Evolutionary conservation across 2,888 invertebrate genomes (phyloP), one percentile per base, ranked within the genome.

Genomic region (Brachyptera risi): DNA sequence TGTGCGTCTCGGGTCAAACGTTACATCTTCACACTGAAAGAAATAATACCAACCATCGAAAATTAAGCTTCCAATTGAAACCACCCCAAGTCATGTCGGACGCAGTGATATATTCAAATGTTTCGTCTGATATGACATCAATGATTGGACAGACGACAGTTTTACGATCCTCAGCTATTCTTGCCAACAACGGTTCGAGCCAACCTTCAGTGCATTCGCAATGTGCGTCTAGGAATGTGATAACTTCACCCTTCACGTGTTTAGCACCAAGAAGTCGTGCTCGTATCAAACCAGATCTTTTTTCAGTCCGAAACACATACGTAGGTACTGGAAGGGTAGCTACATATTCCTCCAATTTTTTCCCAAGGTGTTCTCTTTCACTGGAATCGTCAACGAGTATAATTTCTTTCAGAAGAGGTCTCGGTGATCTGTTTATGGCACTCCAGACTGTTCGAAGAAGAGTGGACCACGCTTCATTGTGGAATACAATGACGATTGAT

Each of bases 1-100:
- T n/a, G n/a, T n/a, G n/a, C n/a, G n/a, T n/a, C n/a, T n/a, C n/a
- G n/a, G n/a, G n/a, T n/a, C 9, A 9, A 42, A 9, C 42, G 4
- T 4, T 21, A 44, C 3, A 4, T 3, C 3, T 19, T 21, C 11
- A 19, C 21, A 2, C 44, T 44, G 21, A 44, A 19, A 44, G 17
- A 19, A 17, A 11, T 44, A 17, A 66, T 51, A 70, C 80, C 80
- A 76, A 92, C 96, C 96, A 97, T 80, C 98, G 87, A 78, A 99
- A 99, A 79, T 98, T 98, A 58, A 99, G 82, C 77, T 97, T 97
- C 98, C 98, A 98, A 79, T 98, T 99, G 79, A 99, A 99, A 23
- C 98, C 98, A 65, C 98, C 98, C 97, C 98, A 99, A 0, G 98
- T 99, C 87, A 96, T 96, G 75, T 99, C 98, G 1, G 96, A 96